phyloP scores from a whole-genome alignment of 2,888 invertebrate species.

The Cremastinae sp. region DNA sequence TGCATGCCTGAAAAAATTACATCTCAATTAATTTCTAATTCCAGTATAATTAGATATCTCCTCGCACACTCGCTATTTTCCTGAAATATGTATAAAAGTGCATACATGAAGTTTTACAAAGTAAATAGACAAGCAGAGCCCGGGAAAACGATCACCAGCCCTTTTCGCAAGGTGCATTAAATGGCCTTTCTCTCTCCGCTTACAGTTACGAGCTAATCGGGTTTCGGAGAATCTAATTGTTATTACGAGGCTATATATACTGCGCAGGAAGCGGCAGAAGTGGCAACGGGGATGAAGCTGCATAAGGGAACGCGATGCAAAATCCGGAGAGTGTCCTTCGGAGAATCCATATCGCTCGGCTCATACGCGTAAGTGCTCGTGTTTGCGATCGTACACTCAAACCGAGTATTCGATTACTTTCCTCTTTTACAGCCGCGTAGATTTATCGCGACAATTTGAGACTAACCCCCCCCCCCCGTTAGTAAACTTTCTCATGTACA shows the following conservation, averaged over 20 bases:
- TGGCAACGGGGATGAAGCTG: slow-evolving; percentile 31
- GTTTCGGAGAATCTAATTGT: slow-evolving; percentile 59
- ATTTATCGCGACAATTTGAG: too few relatives aligned
- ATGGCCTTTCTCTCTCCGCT: slow-evolving; percentile 15
- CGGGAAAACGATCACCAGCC: too few relatives aligned
- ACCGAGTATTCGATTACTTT: too few relatives aligned
- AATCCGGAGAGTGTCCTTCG: slow-evolving; percentile 5
- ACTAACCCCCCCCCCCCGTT: slow-evolving; percentile 1
- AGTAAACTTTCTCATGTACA: slow-evolving; percentile 22
- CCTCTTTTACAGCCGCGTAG: too few relatives aligned
- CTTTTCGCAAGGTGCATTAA: background rate
- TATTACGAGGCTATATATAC: slow-evolving; percentile 54
- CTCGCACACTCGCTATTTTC: too few relatives aligned
- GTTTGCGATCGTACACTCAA: too few relatives aligned
- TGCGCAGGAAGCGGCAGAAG: slow-evolving; percentile 20
- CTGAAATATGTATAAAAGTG: background rate
- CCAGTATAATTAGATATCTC: too few relatives aligned
- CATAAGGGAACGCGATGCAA: background rate
- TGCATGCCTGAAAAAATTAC: too few relatives aligned
- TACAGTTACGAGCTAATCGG: slow-evolving; percentile 10
- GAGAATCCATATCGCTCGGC: too few relatives aligned
- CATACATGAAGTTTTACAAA: background rate
- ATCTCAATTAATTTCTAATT: too few relatives aligned
- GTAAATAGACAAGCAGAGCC: background rate
- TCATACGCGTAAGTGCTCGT: too few relatives aligned